Evolutionary conservation across 2,888 invertebrate species (phyloP), one percentile per base, ranked within the genome.

Genomic region (Bruchidius siliquastri): DNA sequence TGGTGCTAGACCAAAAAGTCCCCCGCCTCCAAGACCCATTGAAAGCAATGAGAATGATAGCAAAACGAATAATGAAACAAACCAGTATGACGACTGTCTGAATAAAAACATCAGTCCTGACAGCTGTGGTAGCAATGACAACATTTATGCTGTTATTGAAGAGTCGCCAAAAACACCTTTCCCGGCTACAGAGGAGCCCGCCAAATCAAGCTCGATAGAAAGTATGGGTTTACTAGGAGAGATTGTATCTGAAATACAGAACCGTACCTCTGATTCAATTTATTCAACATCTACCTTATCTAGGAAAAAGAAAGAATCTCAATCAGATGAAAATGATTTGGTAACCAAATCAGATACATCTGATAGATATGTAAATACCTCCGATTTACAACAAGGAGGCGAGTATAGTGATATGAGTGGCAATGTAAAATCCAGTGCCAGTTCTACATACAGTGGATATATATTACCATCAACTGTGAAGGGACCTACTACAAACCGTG

Each of bases 121-220:
- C 80, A 90, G 89, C 80, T 86, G 85, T 75, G 88, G 88, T 20
- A 87, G 86, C 71, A 86, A 85, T 21, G 95, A 95, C 82, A 95
- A 95, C 81, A 96, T 96, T 77, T 96, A 96, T 83, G 94, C 95
- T 0, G 93, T 95, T 0, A 96, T 96, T 71, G 95, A 96, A 82
- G 96, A 96, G 83, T 90, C 91, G 66, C 91, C 93, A 70, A 78
- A 78, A 20, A 86, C 86, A 0, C 70, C 72, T 0, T n/a, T 70
- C 13, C 74, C 77, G 0, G 81, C 87, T 21, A 88, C 87, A 0
- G 76, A 76, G 1, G 76, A 76, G 3, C 80, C 80, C 67, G 82
- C 79, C 22, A 84, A 86, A 1, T 88, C 90, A 0, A 89, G 89
- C 0, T 91, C 91, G 76, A 88, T 88, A 18, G 93, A 93, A 74